A percentile compares a stretch with the other conserved stretches of the same genome.
phyloP scores from a whole-genome alignment of 2,888 invertebrate genomes.

The Octodonta nipae region DNA sequence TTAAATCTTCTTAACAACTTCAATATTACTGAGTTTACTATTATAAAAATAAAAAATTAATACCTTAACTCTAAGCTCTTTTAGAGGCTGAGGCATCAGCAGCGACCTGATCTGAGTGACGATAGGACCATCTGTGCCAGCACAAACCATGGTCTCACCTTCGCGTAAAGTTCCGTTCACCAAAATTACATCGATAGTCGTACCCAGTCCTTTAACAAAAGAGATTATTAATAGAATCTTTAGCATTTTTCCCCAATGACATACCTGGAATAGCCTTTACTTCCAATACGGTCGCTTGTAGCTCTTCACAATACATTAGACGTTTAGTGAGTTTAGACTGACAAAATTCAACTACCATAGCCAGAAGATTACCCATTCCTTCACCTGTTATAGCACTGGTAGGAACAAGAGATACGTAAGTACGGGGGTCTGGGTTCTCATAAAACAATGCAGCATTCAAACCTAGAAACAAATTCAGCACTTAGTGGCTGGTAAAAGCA shows the following conservation, averaged over 20 bases:
- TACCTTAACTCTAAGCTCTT: conserved; percentile 90
- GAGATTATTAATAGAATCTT: neutral
- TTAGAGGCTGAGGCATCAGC: conserved; percentile 95
- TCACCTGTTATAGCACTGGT: conserved; percentile 97
- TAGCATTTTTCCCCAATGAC: conserved; percentile 51
- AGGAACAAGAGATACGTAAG: conserved; percentile 90
- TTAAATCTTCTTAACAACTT: conserved; percentile 1
- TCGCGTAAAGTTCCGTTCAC: conserved; percentile 90
- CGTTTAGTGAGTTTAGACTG: conserved; percentile 50
- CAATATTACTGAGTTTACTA: conserved; percentile 7
- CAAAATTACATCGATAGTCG: conserved; percentile 95
- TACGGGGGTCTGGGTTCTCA: conserved; percentile 86
- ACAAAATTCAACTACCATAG: conserved; percentile 82
- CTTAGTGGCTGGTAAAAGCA: no score
- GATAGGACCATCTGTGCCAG: conserved; percentile 96
- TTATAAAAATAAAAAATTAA: no score
- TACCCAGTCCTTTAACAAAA: conserved; percentile 76
- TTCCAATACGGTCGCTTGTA: conserved; percentile 68
- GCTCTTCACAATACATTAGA: conserved; percentile 81
- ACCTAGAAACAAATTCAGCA: no score
- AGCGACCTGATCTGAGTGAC: conserved; percentile 93
- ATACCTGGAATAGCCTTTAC: conserved; percentile 89
- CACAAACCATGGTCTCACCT: conserved; percentile 87
- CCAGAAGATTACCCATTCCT: conserved; percentile 86
- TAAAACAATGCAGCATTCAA: conserved; percentile 90